Percentiles rank a stretch among this genome's conserved stretches.
These are phyloP conservation scores for Dendrocincla tyrannina DNA, from an alignment of 2,797 vertebrate species.

Conservation along the genomic window DNA sequence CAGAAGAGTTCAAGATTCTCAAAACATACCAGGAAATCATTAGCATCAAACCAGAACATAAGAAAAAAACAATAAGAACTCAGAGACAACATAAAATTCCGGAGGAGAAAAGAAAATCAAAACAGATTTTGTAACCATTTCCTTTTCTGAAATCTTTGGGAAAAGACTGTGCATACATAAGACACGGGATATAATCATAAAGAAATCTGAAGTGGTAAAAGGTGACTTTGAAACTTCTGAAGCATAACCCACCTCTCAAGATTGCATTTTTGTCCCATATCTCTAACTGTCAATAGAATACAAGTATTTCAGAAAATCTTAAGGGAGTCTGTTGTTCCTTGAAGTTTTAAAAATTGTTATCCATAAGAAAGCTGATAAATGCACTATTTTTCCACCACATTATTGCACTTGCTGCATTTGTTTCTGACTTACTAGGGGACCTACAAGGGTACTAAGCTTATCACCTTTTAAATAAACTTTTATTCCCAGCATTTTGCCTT, in stretches of 20 bases:
- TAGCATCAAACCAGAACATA: not conserved
- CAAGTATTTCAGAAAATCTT: not conserved
- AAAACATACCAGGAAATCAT: not conserved
- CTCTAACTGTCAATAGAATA: not conserved
- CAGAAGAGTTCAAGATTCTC: not conserved
- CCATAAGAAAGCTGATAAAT: not conserved
- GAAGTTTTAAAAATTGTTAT: not conserved
- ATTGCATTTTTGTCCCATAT: not conserved
- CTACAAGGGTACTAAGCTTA: not conserved
- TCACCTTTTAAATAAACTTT: not conserved
- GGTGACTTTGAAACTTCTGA: constrained; percentile 22
- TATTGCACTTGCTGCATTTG: not conserved
- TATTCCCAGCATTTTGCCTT: not conserved
- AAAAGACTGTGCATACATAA: not conserved
- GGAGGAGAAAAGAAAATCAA: not conserved
- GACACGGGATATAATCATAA: not conserved
- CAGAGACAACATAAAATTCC: not conserved
- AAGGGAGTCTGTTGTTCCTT: not conserved
- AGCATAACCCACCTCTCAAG: not conserved
- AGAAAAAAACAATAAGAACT: not conserved
- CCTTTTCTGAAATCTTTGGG: not conserved
- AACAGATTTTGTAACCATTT: not conserved
- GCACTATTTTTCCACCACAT: not conserved
- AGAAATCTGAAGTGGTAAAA: not conserved
- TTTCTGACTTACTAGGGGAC: not conserved